Conservation (phyloP, 2,113 vertebrate genomes). For the Capreolus pygargus region DNA sequence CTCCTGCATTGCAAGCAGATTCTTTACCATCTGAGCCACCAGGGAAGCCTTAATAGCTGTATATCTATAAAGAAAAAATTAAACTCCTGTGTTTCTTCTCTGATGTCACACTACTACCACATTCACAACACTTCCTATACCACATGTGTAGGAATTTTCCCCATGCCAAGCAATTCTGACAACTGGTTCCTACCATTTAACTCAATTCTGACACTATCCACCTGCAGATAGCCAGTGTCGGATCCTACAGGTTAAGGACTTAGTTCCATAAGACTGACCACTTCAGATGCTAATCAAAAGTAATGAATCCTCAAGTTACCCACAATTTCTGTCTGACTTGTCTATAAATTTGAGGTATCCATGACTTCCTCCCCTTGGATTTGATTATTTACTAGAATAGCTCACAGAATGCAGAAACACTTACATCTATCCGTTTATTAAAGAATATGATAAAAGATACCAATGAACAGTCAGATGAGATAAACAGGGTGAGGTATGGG, state of each 20-base stretch:
- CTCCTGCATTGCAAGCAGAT: not conserved
- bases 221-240: not conserved
- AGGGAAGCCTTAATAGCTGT: not conserved
- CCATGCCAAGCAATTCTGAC: not conserved
- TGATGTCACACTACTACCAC: not conserved
- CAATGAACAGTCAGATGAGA: not conserved
- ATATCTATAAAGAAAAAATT: not conserved
- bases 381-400: not conserved
- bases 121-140: not conserved
- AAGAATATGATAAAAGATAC: not conserved
- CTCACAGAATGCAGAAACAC: not conserved
- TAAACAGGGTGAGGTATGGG: not conserved
- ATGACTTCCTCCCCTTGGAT: not conserved
- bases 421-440: not conserved
- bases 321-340: not conserved
- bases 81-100: not conserved
- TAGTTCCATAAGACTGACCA: not conserved
- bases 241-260: not conserved
- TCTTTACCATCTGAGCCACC: not conserved
- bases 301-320: not conserved
- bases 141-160: not conserved
- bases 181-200: not conserved
- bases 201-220: not conserved
- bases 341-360: not conserved
- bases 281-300: not conserved